These are phyloP conservation scores for Probaryconus sp. DNA, from an alignment of 1,140 invertebrate genomes.

Conservation along the genomic window DNA sequence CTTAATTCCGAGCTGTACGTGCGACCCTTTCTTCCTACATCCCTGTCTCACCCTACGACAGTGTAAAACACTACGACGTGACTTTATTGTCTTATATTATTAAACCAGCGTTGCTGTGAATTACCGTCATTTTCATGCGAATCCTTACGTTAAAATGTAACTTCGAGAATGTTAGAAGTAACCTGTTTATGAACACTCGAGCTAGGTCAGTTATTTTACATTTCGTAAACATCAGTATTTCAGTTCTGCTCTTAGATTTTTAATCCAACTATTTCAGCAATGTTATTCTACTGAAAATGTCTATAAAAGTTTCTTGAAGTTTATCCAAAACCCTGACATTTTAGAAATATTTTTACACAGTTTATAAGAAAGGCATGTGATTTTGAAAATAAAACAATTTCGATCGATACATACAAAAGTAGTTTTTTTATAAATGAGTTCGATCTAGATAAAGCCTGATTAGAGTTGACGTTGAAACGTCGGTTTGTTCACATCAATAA, in stretches of 20 bases:
- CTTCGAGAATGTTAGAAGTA: slow-evolving; percentile 8
- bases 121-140: slow-evolving; percentile 30
- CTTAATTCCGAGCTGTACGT: slow-evolving; percentile 55
- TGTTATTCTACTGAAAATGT: no score
- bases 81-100: slow-evolving; percentile 65
- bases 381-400: no score
- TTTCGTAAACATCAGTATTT: slow-evolving; percentile 1
- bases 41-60: slow-evolving; percentile 10
- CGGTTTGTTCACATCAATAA: slow-evolving; percentile 27
- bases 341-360: no score
- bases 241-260: background rate
- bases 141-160: slow-evolving; percentile 42
- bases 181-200: slow-evolving; percentile 17
- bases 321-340: no score
- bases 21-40: slow-evolving; percentile 45
- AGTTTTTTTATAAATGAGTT: no score
- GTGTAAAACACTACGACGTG: slow-evolving; percentile 61
- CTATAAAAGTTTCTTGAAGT: no score
- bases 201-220: slow-evolving; percentile 19
- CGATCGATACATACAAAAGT: no score
- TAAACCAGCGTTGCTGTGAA: slow-evolving; percentile 37
- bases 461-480: slow-evolving; percentile 16
- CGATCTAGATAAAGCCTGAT: background rate
- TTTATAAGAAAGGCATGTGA: no score
- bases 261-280: no score